A percentile compares a stretch with the other conserved stretches of the same genome.
These are phyloP conservation scores for Tetraodon nigroviridis DNA, from an alignment of 2,113 vertebrate species.

Conservation along the genomic window DNA sequence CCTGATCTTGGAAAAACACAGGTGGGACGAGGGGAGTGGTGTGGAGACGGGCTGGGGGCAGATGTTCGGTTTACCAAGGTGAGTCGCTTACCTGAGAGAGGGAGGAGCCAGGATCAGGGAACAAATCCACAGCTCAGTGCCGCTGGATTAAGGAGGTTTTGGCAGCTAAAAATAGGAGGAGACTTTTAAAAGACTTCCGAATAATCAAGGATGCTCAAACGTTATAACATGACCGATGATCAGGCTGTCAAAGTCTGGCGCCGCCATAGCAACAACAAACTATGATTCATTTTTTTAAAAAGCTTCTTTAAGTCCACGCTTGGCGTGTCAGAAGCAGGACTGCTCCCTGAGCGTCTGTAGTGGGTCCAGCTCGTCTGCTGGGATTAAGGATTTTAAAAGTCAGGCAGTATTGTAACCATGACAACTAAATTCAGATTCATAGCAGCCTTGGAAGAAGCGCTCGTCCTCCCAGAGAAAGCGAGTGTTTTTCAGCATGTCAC, in stretches of 20 bases:
- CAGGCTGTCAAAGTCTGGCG: too few species aligned
- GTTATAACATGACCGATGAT: too few species aligned
- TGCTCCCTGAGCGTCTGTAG: neutral
- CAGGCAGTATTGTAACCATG: slow-evolving; percentile 31
- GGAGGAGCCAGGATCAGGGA: slow-evolving; percentile 57
- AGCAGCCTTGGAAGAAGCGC: slow-evolving; percentile 1
- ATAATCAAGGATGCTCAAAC: too few species aligned
- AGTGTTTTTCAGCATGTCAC: too few species aligned
- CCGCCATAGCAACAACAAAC: neutral
- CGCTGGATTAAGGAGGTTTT: slow-evolving; percentile 50
- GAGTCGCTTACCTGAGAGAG: too few species aligned
- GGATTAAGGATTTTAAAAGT: slow-evolving; percentile 16
- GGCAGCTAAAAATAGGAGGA: slow-evolving; percentile 29
- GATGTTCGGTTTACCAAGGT: too few species aligned
- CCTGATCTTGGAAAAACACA: too few species aligned
- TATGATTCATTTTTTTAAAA: neutral
- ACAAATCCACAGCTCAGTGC: slow-evolving; percentile 53
- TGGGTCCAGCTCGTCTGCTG: neutral
- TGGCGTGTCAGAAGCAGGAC: neutral
- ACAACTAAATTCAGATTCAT: slow-evolving; percentile 12
- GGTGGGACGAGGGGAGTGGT: too few species aligned
- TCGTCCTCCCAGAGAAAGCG: neutral
- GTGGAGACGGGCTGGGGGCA: neutral
- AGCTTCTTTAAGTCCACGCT: neutral
- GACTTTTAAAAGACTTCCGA: slow-evolving; percentile 22